Base-by-base conservation (phyloP, 2,888 invertebrate genomes). In the Leptothorax acervorum region DNA sequence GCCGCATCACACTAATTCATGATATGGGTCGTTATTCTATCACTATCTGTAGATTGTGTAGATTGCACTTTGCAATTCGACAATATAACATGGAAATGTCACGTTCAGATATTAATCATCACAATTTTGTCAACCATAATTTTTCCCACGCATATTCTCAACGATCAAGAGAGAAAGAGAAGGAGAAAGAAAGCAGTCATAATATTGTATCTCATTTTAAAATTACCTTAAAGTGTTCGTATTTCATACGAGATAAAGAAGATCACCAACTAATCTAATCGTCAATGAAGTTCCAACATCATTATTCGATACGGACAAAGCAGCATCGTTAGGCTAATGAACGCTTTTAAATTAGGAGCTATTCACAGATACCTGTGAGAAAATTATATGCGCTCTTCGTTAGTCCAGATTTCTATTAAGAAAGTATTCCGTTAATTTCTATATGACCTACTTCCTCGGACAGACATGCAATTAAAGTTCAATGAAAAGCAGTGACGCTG, bases 321-420 rank as follows among this genome's bases (percentile, higher is more conserved):
- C 18, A 12, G 48, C 23, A 48, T 71, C 57, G 39, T 79, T 60
- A 71, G 48, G 11, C 60, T 79, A 79, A 79, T 28, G 79, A 79
- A 79, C 9, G 60, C 42, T 28, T 23, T 48, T 60, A 48, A 60
- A 79, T 79, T 73, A 73, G 23, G 51, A 31, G 18, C 48, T 79
- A 23, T 45, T 79, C 71, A 60, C n/a, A 48, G 18, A 48, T 51
- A 35, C 11, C 23, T 28, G 12, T 73, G 79, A 35, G 79, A 79
- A 73, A 70, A 78, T 5, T 5, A 18, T n/a, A 42, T 42, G 39
- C 28, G 2, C 28, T 66, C 70, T 73, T 73, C 48, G 23, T 60
- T 70, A 48, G 45, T 71, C 57, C 48, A 48, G 79, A 79, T 79
- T 79, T 79, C 79, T 60, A 60, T 71, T 48, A 45, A 48, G 73